Base-by-base conservation (phyloP, 2,797 vertebrate species). In the Manis javanica region DNA sequence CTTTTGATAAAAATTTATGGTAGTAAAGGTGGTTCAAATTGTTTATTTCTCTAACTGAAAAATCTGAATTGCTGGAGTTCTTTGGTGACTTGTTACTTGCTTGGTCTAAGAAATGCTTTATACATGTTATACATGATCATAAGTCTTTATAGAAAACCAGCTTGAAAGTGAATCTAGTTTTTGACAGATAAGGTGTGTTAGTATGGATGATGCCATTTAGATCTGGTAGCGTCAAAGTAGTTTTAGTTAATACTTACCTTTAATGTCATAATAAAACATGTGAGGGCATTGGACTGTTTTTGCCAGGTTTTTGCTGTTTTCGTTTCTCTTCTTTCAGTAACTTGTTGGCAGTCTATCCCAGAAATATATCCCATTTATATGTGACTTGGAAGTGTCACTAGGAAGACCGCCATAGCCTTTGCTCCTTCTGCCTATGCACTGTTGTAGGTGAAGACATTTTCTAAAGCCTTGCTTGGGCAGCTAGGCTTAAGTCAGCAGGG, bases 401-500 rank as follows among this genome's bases (percentile, higher is more conserved):
- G 96, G 97, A 95, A 97, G 97, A 96, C 94, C 71, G n/a, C 97
- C 87, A 3, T 83, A 96, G 95, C 89, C 77, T 96, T 93, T 94
- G 91, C 96, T 96, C 96, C 98, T 97, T 82, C 79, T 90, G 96
- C 93, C 93, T 95, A 15, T 53, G 87, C 79, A 37, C 42, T 75
- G 14, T 93, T 88, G 77, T 87, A 57, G 94, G 53, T 91, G 46
- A 94, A 96, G 96, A 93, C 42, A 15, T 96, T 96, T 98, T 94
- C 79, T 66, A 66, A 96, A 93, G 95, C 97, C 95, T 97, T 96
- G 96, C 93, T 95, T 97, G 90, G 97, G 97, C 95, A 94, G 96
- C 94, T 96, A 97, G 98, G 97, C 98, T 98, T 97, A 97, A 97
- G 98, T 98, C 98, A 97, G 98, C 97, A 98, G 98, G 97, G 98